Percentiles rank a stretch among this genome's conserved stretches.
Evolutionary conservation across 2,113 vertebrate species (phyloP).

Genomic region (Notiomystis cincta): DNA sequence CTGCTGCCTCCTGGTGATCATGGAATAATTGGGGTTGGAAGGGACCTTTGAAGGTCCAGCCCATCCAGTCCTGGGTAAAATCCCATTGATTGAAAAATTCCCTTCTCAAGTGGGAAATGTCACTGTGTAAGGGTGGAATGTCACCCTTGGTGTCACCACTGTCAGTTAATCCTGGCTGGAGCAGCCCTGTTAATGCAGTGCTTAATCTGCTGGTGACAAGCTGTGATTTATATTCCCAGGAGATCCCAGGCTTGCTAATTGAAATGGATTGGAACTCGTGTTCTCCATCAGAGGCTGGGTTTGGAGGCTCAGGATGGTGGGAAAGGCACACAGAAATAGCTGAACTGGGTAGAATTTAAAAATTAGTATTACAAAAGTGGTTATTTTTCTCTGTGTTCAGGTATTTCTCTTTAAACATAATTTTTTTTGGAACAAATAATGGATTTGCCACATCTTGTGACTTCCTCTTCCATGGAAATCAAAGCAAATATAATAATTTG

Average conservation of each 20-base stretch:
- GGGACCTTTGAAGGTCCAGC: not conserved
- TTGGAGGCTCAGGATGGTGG: not conserved
- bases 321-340: not conserved
- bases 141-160: not conserved
- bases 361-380: rapidly evolving
- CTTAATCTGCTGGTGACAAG: not conserved
- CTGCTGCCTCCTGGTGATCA: not conserved
- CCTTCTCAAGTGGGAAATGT: not conserved
- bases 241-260: not conserved
- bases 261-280: not conserved
- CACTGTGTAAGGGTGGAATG: not conserved
- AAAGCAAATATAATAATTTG: not conserved
- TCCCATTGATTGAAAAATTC: not conserved
- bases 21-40: not conserved
- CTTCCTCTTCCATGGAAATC: not conserved
- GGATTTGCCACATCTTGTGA: not conserved
- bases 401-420: rapidly evolving
- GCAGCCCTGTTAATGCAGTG: not conserved
- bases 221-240: not conserved
- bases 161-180: not conserved
- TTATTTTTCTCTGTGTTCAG: not conserved
- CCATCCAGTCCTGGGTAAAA: not conserved
- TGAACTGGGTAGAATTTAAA: not conserved
- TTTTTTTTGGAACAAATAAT: not conserved
- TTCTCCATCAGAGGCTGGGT: not conserved